These are phyloP conservation scores for Drosophila flavopinicola DNA, from an alignment of 2,888 invertebrate genomes.

Conservation along the genomic window DNA sequence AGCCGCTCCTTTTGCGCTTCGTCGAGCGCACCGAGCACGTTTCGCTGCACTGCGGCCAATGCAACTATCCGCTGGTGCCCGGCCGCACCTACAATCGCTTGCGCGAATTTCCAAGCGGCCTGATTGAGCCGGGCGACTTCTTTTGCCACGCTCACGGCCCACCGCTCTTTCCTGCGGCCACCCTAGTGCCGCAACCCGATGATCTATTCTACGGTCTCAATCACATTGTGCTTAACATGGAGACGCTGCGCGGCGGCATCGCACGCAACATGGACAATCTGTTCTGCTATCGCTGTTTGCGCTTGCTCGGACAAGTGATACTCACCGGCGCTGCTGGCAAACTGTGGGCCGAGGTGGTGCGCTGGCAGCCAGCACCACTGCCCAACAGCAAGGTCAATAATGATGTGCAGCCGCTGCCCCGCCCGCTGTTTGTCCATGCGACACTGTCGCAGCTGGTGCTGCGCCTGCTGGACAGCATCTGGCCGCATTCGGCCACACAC, in stretches of 20 bases:
- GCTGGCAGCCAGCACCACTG: conserved; percentile 33
- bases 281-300: conserved; percentile 74
- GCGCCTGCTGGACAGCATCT: conserved; percentile 64
- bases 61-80: conserved; percentile 53
- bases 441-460: conserved; percentile 54
- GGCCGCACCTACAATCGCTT: conserved; percentile 59
- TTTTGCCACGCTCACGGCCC: conserved; percentile 77
- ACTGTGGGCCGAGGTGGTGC: conserved; percentile 78
- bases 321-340: conserved; percentile 71
- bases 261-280: conserved; percentile 60
- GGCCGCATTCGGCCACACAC: conserved; percentile 46
- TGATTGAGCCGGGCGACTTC: conserved; percentile 81
- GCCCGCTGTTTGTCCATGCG: conserved; percentile 48
- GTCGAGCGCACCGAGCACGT: conserved; percentile 27
- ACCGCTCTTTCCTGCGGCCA: not conserved
- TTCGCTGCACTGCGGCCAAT: conserved; percentile 68
- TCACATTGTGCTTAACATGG: conserved; percentile 68
- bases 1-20: conserved; percentile 52
- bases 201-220: conserved; percentile 82
- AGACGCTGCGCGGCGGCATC: conserved; percentile 24
- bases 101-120: conserved; percentile 80
- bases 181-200: conserved; percentile 63
- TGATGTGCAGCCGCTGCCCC: not conserved
- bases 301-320: conserved; percentile 70
- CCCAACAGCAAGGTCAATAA: not conserved